A percentile compares a stretch with the other conserved stretches of the same genome.
Conservation (phyloP, 2,888 invertebrate species). For the Chrysodeixis includens region DNA sequence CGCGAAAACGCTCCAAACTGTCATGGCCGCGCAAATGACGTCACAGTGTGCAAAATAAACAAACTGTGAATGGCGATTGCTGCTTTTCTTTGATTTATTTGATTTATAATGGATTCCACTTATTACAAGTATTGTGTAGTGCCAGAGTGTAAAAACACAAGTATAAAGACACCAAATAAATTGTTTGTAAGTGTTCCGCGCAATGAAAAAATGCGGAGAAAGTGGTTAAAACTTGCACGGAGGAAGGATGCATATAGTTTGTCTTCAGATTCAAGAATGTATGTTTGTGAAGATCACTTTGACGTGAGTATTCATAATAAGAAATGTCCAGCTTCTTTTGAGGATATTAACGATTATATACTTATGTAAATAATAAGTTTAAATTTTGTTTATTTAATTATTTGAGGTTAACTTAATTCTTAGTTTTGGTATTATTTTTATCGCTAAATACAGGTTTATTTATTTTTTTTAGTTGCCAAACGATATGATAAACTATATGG, state of each 20-base stretch:
- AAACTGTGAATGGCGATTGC: no score
- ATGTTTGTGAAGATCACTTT: conserved; percentile 8
- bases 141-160: neutral
- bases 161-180: neutral
- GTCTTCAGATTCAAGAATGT: neutral
- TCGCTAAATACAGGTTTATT: no score
- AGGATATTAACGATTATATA: no score
- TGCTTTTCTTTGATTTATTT: no score
- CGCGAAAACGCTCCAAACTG: no score
- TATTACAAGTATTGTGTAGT: neutral
- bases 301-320: no score
- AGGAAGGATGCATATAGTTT: neutral
- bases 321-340: no score
- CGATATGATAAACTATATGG: conserved; percentile 65
- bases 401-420: no score
- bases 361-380: no score
- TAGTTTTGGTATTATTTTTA: no score
- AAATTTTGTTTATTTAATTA: no score
- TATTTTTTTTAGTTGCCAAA: conserved; percentile 64
- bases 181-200: neutral
- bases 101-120: neutral
- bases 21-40: no score
- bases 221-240: neutral
- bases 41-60: neutral
- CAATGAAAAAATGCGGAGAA: neutral